Base-by-base conservation (phyloP, 2,113 vertebrate genomes). In the Istiophorus platypterus region DNA sequence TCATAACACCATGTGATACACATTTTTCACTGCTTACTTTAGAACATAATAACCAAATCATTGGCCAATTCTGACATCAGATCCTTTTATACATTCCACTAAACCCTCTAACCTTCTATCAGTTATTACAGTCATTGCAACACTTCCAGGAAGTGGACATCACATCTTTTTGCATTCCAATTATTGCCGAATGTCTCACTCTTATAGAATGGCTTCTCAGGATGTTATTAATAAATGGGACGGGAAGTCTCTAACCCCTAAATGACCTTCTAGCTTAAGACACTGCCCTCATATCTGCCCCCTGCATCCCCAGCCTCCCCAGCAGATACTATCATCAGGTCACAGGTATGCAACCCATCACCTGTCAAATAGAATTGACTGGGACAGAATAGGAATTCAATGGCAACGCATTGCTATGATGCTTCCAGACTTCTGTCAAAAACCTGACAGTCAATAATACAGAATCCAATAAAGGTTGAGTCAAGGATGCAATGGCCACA, bases 391-490 rank as follows among this genome's bases (percentile, higher is more conserved):
- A 26, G 88, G 82, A 92, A 86, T 92, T 86, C 91, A 88, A 88
- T 88, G 76, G 81, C 68, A 64, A 71, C n/a, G 1, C 54, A 39
- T 74, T 69, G 81, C 59, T 69, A 88, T 84, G 79, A 83, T 81
- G 81, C 59, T 74, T 79, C 41, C 72, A 45, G 76, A 49, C 74
- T 54, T 82, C 42, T 76, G 84, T 90, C 85, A 90, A 74, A 90
- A 81, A 65, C 56, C 72, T 52, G 63, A 87, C 86, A 82, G 81
- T 80, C 84, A 5, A 49, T 81, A 51, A 72, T 68, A 45, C 72
- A 67, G 72, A 91, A 94, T 90, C 73, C 88, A 92, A 90, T 93
- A 88, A 84, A 88, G 89, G 85, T 67, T 71, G 84, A 81, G 56
- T 88, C 82, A 89, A 88, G 76, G 84, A 72, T 82, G 67, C 61